Conservation (phyloP, 2,797 vertebrate species). For the Notoglanidium macrostoma region DNA sequence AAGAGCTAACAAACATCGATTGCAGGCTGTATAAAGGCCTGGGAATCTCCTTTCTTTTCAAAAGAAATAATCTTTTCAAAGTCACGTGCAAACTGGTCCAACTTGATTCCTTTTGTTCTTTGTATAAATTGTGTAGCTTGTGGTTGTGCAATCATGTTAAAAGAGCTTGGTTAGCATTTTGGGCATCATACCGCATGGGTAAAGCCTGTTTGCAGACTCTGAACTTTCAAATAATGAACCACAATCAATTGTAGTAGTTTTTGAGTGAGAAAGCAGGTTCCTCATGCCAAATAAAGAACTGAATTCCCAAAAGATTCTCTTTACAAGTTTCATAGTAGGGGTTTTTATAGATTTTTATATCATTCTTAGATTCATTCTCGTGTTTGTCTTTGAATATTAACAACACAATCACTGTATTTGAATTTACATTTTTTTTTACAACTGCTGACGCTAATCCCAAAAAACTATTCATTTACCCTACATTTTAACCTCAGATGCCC, state of each 20-base stretch:
- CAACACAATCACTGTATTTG: not conserved
- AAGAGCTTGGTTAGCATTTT: not conserved
- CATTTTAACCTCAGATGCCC: not conserved
- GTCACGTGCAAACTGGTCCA: not conserved
- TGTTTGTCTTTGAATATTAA: not conserved
- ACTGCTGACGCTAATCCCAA: not conserved
- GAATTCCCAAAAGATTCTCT: not conserved
- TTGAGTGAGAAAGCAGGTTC: slow-evolving; percentile 31
- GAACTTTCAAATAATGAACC: not conserved
- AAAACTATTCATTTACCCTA: not conserved
- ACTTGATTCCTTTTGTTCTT: not conserved
- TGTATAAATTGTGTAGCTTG: not conserved
- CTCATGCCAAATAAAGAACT: slow-evolving; percentile 48
- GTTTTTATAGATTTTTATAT: not conserved
- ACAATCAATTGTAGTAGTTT: not conserved
- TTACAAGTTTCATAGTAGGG: not conserved
- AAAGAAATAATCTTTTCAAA: not conserved
- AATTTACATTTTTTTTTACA: not conserved
- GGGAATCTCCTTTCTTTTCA: not conserved
- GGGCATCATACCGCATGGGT: not conserved
- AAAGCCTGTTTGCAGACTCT: not conserved
- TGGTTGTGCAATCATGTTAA: not conserved
- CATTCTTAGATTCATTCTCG: not conserved
- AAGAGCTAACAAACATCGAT: slow-evolving; percentile 17
- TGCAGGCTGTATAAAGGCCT: not conserved